Evolutionary conservation across 2,797 vertebrate species (phyloP), one percentile per base, ranked within the genome.

Genomic region (Epinephelus malabaricus): DNA sequence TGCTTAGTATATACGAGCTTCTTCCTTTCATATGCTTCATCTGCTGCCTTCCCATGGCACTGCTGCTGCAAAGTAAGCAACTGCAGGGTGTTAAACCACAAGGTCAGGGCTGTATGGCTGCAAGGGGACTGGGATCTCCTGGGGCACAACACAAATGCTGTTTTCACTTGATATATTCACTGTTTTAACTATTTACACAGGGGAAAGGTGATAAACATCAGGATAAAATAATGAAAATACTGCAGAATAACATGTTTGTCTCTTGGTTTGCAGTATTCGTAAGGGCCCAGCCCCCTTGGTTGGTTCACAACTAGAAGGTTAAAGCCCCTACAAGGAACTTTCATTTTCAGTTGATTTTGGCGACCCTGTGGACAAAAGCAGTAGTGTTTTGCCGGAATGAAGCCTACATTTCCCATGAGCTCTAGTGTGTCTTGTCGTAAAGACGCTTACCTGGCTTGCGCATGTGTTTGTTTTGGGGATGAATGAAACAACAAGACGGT

Each of bases 41-140:
- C 75, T 72, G 49, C 63, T 78, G 63, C 71, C 38, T 69, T 80
- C 73, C 59, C 71, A n/a, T 61, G 66, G 73, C 55, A 7, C 64
- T 21, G 13, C 47, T 72, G 40, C 62, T 66, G 70, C 73, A 64
- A 79, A 76, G 56, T 56, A 61, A 74, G 62, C 18, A 69, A 54
- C 70, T 4, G 3, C 63, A 46, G 60, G 49, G 46, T 80, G 73
- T 78, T 82, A 56, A 81, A 84, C 63, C 61, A 63, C 67, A 78
- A 89, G 77, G 82, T 82, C 68, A 56, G 23, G 58, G 49, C 71
- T 25, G 5, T 55, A 74, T 27, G 64, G 55, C 69, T 74, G 43
- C 30, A 59, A 50, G 25, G 45, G 69, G 66, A 30, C 64, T 7
- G 18, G 4, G 18, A 40, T 43, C 67, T 27, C 61, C n/a, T 0